A percentile compares a stretch with the other conserved stretches of the same genome.
phyloP scores from a whole-genome alignment of 2,888 invertebrate genomes.

The Liodrosophila aerea region DNA sequence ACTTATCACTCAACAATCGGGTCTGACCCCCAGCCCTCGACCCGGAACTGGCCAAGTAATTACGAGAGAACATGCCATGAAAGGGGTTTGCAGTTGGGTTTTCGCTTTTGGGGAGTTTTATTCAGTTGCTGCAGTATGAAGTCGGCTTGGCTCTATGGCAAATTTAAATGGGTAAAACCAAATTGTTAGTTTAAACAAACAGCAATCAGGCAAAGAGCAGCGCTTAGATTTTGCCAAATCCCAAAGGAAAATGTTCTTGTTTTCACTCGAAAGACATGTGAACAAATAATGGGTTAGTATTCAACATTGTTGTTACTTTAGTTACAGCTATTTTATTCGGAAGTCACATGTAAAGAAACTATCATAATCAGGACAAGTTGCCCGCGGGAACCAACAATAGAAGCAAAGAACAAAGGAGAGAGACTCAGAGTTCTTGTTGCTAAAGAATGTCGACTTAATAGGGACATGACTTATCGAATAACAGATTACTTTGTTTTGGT shows the following conservation, averaged over 20 bases:
- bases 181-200: conserved; percentile 49
- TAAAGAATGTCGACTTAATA: too few relatives aligned
- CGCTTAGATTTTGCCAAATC: conserved; percentile 36
- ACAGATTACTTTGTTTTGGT: too few relatives aligned
- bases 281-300: conserved; percentile 40
- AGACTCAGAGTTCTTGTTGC: too few relatives aligned
- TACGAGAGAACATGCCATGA: conserved; percentile 69
- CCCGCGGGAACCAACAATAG: conserved; percentile 52
- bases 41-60: conserved; percentile 57
- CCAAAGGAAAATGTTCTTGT: conserved; percentile 60
- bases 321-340: conserved; percentile 18
- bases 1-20: conserved; percentile 76
- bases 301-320: conserved; percentile 22
- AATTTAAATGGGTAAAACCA: conserved; percentile 58
- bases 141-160: conserved; percentile 23
- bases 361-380: conserved; percentile 73
- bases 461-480: too few relatives aligned
- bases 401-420: too few relatives aligned
- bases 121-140: not conserved
- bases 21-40: conserved; percentile 12
- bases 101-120: not conserved
- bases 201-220: conserved; percentile 46
- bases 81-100: not conserved
- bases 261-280: conserved; percentile 46
- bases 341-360: conserved; percentile 61